Percentiles rank a stretch among this genome's conserved stretches.
Evolutionary conservation across 1,140 invertebrate genomes (phyloP).

Genomic region (Melanaphis sacchari): DNA sequence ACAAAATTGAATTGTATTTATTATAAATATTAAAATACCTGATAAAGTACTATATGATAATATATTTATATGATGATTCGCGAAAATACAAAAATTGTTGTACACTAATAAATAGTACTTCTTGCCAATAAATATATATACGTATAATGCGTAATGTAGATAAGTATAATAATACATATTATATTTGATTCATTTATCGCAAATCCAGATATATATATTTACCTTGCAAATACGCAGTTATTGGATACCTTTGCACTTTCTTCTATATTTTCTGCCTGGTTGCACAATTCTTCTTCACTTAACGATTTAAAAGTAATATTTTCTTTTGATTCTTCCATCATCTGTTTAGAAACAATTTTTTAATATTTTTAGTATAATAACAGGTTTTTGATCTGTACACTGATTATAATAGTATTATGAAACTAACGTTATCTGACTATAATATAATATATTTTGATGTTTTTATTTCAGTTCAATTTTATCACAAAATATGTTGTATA

Average conservation of each 20-base stretch:
- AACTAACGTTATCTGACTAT: neutral
- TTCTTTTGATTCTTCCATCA: neutral
- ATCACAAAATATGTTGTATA: neutral
- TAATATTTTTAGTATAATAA: neutral
- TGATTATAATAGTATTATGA: neutral
- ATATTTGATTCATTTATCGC: neutral
- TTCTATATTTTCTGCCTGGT: neutral
- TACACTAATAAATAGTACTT: neutral
- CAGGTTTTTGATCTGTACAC: neutral
- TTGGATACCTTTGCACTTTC: neutral
- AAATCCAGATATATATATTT: neutral
- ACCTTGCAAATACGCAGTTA: neutral
- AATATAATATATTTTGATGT: no score
- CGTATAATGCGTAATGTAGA: neutral
- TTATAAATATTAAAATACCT: no score
- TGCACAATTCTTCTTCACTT: neutral
- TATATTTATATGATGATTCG: neutral
- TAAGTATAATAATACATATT: neutral
- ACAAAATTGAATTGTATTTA: neutral
- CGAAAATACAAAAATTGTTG: neutral
- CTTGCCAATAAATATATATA: neutral
- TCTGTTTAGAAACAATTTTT: neutral
- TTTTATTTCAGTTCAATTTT: neutral
- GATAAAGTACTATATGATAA: no score
- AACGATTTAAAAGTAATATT: neutral